These are phyloP conservation scores for Rhopalosiphum padi DNA, from an alignment of 1,140 invertebrate genomes.

Conservation along the genomic window DNA sequence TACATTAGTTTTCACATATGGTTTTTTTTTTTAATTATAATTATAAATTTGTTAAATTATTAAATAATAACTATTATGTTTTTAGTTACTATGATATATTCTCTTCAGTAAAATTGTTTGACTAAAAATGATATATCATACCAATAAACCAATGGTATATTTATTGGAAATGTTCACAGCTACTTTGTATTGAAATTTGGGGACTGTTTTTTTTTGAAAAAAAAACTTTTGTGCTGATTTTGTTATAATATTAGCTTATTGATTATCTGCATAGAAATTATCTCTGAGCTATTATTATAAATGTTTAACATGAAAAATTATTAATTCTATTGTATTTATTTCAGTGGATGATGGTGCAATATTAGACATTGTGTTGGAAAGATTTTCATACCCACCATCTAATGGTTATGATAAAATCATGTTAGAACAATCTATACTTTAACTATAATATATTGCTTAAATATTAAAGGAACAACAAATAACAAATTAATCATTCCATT, in stretches of 20 bases:
- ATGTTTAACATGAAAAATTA: background rate
- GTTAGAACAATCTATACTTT: conserved; percentile 95
- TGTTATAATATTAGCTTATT: background rate
- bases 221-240: background rate
- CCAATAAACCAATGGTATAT: too few species aligned
- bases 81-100: background rate
- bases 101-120: background rate
- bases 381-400: conserved; percentile 85
- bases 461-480: background rate
- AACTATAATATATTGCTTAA: conserved; percentile 63
- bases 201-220: background rate
- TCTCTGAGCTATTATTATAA: background rate
- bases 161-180: background rate
- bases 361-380: conserved; percentile 90
- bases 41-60: background rate
- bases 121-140: background rate
- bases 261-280: background rate
- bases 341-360: conserved; percentile 97
- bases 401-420: conserved; percentile 94
- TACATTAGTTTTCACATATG: background rate
- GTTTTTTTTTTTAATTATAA: background rate
- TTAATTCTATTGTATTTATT: conserved; percentile 64
- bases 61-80: background rate
- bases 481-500: conserved; percentile 44
- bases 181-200: background rate